phyloP scores from a whole-genome alignment of 2,113 vertebrate species.

The Syrrhaptes paradoxus region DNA sequence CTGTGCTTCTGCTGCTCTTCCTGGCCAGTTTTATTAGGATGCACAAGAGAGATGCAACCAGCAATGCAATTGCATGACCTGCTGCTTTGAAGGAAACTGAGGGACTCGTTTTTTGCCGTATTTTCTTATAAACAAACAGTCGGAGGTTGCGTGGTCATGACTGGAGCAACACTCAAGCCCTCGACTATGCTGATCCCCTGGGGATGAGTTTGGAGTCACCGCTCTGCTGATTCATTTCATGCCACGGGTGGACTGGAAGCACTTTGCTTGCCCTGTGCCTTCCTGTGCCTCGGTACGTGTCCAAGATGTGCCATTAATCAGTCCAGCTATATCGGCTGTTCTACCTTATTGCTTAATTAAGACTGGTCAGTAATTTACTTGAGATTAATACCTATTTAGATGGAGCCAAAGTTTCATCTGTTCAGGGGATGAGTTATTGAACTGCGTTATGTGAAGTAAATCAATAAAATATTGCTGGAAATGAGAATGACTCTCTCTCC shows the following conservation, averaged over 20 bases:
- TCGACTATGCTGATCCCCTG: neutral
- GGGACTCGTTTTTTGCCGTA: neutral
- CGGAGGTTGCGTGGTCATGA: neutral
- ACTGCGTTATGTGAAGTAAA: constrained; percentile 16
- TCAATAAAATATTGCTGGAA: constrained; percentile 55
- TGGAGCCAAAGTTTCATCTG: constrained; percentile 34
- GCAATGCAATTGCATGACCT: neutral
- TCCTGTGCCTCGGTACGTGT: neutral
- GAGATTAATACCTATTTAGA: constrained; percentile 68
- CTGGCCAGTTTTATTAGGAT: neutral
- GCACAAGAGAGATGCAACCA: neutral
- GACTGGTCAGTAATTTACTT: constrained; percentile 49
- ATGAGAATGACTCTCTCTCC: neutral
- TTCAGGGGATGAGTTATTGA: constrained; percentile 50
- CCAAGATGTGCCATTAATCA: constrained; percentile 50
- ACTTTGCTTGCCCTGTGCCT: neutral
- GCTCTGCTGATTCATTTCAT: neutral
- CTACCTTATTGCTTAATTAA: constrained; percentile 64
- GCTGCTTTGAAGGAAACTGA: neutral
- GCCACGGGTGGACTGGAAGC: neutral
- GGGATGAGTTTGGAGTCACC: neutral
- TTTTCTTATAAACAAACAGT: neutral
- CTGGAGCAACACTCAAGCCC: neutral
- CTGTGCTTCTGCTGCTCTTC: neutral
- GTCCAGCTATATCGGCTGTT: neutral